Conservation (phyloP, 2,797 vertebrate species). For the Macropodus opercularis region DNA sequence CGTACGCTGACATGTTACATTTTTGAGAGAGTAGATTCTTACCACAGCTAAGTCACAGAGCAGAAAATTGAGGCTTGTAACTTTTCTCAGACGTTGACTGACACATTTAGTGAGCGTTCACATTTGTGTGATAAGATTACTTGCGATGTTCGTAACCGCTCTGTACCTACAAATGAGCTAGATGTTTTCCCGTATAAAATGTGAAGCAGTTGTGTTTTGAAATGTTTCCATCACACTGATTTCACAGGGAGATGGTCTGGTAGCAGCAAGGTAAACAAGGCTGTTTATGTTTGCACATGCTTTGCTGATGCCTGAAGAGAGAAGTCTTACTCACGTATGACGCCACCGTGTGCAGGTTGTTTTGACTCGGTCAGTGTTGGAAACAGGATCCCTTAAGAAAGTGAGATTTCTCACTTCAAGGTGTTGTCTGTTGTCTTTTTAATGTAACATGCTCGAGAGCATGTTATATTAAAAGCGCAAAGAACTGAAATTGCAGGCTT, state of each 20-base stretch:
- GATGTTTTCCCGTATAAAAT: no score
- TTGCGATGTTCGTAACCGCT: neutral
- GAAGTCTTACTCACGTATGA: slow-evolving; percentile 8
- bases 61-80: neutral
- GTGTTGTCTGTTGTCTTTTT: neutral
- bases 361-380: slow-evolving; percentile 17
- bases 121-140: no score
- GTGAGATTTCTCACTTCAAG: slow-evolving; percentile 10
- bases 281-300: slow-evolving; percentile 24
- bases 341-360: slow-evolving; percentile 2
- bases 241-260: neutral
- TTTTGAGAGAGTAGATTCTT: neutral
- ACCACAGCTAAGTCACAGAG: neutral
- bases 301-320: slow-evolving; percentile 1
- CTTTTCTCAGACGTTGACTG: neutral
- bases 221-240: slow-evolving; percentile 20
- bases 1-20: neutral
- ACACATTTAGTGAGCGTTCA: no score
- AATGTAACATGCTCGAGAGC: neutral
- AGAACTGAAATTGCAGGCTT: no score
- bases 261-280: slow-evolving; percentile 8
- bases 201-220: slow-evolving; percentile 4
- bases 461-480: no score
- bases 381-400: slow-evolving; percentile 7
- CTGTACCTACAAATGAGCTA: neutral